These are phyloP conservation scores for Drosophila nigrodunni DNA, from an alignment of 1,140 invertebrate species.

Conservation along the genomic window DNA sequence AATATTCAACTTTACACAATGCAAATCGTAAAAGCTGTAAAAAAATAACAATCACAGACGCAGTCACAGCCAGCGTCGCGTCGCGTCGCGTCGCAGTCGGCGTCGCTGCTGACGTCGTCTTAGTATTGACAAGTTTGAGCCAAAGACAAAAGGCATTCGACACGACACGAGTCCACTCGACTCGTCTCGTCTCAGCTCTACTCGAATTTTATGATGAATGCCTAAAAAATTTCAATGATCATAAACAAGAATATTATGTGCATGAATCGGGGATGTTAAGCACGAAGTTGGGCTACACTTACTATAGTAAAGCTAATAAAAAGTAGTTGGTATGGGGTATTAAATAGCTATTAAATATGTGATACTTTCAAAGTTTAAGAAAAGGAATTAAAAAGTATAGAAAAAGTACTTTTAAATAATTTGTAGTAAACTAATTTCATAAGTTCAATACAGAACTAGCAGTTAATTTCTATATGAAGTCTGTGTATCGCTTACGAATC, in stretches of 20 bases:
- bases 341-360: neutral
- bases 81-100: neutral
- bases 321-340: neutral
- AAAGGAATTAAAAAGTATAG: neutral
- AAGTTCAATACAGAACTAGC: neutral
- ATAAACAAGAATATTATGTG: slow-evolving; percentile 24
- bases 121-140: slow-evolving; percentile 75
- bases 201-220: slow-evolving; percentile 68
- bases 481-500: neutral
- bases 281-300: slow-evolving; percentile 9
- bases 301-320: neutral
- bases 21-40: slow-evolving; percentile 66
- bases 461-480: too few species aligned
- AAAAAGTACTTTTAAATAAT: neutral
- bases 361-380: neutral
- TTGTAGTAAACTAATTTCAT: neutral
- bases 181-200: slow-evolving; percentile 23
- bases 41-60: slow-evolving; percentile 37
- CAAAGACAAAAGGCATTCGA: slow-evolving; percentile 65
- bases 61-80: neutral
- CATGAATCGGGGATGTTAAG: neutral
- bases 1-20: slow-evolving; percentile 66
- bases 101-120: slow-evolving; percentile 36
- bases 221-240: slow-evolving; percentile 62
- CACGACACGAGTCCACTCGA: neutral